Percentiles rank a stretch among this genome's conserved stretches.
phyloP scores from a whole-genome alignment of 2,797 vertebrate species.

The Pantherophis vulpinus region DNA sequence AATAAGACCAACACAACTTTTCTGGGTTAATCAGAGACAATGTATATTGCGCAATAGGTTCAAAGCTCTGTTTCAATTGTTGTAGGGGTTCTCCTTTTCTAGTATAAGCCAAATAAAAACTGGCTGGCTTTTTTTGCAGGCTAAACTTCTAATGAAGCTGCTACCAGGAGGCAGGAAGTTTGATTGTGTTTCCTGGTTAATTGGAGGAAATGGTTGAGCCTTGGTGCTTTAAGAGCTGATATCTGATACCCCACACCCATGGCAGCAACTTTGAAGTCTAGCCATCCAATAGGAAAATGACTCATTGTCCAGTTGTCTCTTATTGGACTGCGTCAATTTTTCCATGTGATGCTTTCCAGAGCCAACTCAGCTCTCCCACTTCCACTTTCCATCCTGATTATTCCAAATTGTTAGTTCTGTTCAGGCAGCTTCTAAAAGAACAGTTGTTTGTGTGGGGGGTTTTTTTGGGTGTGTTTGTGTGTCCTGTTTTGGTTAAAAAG shows the following conservation, averaged over 20 bases:
- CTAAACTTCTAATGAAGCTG: neutral
- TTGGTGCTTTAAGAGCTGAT: too few relatives aligned
- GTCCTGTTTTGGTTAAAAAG: neutral
- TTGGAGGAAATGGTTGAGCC: neutral
- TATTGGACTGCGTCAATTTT: fast-evolving
- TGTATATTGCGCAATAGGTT: too few relatives aligned
- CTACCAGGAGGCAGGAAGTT: neutral
- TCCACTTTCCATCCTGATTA: neutral
- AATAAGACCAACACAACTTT: too few relatives aligned
- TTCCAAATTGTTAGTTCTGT: neutral
- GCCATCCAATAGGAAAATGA: too few relatives aligned
- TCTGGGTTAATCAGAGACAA: too few relatives aligned
- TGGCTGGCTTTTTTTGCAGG: neutral
- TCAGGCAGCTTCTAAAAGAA: neutral
- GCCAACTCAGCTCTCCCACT: neutral
- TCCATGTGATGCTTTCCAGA: neutral
- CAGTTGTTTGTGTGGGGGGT: fast-evolving
- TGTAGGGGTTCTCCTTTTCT: too few relatives aligned
- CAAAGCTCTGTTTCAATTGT: too few relatives aligned
- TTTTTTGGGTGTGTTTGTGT: too few relatives aligned
- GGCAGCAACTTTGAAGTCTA: neutral
- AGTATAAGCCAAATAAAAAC: neutral
- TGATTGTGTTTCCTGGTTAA: neutral
- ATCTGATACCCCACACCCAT: neutral
- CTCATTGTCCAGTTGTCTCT: neutral